phyloP scores from a whole-genome alignment of 2,113 vertebrate species.

The Cyphomyrus plagiostoma region DNA sequence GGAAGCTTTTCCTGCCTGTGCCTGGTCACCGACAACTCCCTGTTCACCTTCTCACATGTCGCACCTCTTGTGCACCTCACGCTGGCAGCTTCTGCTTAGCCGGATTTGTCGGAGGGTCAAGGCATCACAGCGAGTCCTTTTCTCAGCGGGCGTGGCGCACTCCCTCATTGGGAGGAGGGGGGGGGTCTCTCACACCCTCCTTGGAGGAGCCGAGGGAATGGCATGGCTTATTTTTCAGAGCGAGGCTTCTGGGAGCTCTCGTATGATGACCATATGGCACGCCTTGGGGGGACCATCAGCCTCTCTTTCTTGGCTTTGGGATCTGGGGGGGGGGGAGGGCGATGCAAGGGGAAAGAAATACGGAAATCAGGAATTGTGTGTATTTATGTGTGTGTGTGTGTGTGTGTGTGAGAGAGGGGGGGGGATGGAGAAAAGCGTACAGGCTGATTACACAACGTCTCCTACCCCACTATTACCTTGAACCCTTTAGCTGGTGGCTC shows the following conservation, averaged over 20 bases:
- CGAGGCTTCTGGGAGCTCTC: background rate
- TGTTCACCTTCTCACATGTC: background rate
- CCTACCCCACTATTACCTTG: background rate
- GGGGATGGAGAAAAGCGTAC: background rate
- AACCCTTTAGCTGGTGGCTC: background rate
- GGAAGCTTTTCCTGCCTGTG: background rate
- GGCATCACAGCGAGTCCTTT: background rate
- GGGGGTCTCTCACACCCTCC: background rate
- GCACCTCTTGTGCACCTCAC: background rate
- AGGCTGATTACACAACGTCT: background rate
- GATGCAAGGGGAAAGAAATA: background rate
- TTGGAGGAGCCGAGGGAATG: background rate
- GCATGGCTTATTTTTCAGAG: background rate
- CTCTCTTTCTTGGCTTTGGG: background rate
- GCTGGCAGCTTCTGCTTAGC: background rate
- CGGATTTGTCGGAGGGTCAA: background rate
- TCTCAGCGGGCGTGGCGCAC: background rate
- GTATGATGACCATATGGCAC: conserved; percentile 18
- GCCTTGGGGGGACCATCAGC: background rate
- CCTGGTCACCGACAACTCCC: background rate
- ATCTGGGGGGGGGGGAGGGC: background rate
- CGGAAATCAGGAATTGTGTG: background rate
- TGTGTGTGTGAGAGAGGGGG: background rate
- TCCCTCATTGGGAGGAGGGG: background rate
- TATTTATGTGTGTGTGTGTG: too few relatives aligned